phyloP scores from a whole-genome alignment of 2,888 invertebrate species.

The Neoscelio sp. region DNA sequence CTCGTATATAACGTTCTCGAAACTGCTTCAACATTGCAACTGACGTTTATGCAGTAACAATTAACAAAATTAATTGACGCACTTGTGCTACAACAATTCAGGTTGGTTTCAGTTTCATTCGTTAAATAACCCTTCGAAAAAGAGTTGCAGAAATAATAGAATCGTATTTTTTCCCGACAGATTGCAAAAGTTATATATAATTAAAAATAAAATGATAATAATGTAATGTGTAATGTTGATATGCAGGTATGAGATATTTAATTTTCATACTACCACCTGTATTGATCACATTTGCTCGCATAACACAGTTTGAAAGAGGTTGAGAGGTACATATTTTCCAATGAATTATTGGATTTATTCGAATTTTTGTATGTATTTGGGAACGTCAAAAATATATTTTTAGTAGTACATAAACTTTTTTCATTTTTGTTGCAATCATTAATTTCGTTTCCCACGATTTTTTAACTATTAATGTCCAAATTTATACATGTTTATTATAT shows the following conservation, averaged over 20 bases:
- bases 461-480: no score
- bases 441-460: no score
- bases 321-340: not conserved
- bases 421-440: no score
- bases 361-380: no score
- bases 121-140: not conserved
- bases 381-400: slow-evolving; percentile 23
- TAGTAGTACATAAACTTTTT: no score
- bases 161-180: no score
- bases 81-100: not conserved
- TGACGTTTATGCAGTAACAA: slow-evolving; percentile 14
- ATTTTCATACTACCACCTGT: slow-evolving; percentile 40
- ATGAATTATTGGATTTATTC: no score
- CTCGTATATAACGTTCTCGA: no score
- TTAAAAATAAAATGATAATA: slow-evolving; percentile 36
- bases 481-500: no score
- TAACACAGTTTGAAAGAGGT: slow-evolving; percentile 21
- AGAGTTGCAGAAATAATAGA: slow-evolving; percentile 9
- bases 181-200: no score
- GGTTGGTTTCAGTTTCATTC: not conserved
- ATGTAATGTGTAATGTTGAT: slow-evolving; percentile 1
- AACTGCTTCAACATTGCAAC: not conserved
- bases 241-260: slow-evolving; percentile 43
- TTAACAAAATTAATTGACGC: slow-evolving; percentile 8
- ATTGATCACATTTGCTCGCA: slow-evolving; percentile 44